A percentile compares a stretch with the other conserved stretches of the same genome.
phyloP scores from a whole-genome alignment of 2,113 vertebrate species.

The Erythrocercus mccallii region DNA sequence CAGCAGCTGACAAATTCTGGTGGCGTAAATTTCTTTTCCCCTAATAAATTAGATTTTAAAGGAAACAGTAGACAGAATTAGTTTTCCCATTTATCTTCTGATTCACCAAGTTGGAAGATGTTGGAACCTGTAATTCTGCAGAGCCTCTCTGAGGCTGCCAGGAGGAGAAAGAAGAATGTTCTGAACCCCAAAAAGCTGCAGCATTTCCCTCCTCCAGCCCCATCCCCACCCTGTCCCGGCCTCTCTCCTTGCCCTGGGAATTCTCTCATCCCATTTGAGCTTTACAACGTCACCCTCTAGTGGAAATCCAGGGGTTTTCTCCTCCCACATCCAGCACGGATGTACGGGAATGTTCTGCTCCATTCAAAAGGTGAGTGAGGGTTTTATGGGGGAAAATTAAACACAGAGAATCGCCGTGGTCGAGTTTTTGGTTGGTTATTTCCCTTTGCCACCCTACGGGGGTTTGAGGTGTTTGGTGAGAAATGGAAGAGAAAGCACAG shows the following conservation, averaged over 20 bases:
- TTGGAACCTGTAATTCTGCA: neutral
- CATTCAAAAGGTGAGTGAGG: fast-evolving
- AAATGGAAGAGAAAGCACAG: neutral
- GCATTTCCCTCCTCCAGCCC: neutral
- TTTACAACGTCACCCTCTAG: conserved; percentile 69
- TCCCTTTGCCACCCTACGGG: neutral
- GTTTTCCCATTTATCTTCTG: neutral
- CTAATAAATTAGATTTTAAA: neutral
- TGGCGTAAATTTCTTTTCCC: neutral
- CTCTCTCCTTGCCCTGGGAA: neutral
- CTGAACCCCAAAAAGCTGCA: neutral
- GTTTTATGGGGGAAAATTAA: neutral
- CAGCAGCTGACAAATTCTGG: neutral
- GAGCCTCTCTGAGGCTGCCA: fast-evolving
- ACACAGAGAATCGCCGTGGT: neutral
- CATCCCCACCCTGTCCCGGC: neutral
- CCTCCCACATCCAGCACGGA: neutral
- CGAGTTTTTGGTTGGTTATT: neutral
- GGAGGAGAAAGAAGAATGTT: neutral
- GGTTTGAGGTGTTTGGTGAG: neutral
- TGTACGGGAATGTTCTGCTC: neutral
- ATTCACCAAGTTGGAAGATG: neutral
- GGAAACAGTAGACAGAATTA: neutral
- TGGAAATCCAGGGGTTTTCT: conserved; percentile 15
- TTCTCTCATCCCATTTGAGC: neutral